phyloP scores from a whole-genome alignment of 2,113 vertebrate genomes.

The Datnioides undecimradiatus region DNA sequence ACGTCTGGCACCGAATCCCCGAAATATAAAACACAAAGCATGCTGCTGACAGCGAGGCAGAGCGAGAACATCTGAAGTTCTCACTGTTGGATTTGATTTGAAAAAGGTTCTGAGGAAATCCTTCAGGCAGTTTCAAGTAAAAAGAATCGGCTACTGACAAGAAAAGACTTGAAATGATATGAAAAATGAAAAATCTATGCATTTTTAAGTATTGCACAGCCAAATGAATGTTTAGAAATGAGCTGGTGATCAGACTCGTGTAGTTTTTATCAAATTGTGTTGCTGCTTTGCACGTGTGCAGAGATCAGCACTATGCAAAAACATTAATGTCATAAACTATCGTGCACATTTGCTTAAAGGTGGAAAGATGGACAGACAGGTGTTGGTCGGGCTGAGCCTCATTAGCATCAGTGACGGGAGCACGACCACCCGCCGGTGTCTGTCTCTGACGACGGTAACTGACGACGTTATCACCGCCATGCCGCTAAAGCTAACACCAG shows the following conservation, averaged over 20 bases:
- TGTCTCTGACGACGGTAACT: too few species aligned
- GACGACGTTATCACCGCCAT: background rate
- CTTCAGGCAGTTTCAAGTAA: background rate
- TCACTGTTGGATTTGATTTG: background rate
- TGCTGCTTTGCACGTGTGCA: too few species aligned
- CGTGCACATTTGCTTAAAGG: too few species aligned
- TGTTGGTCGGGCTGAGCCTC: background rate
- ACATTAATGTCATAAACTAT: too few species aligned
- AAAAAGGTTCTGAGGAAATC: background rate
- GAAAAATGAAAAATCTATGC: too few species aligned
- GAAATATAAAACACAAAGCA: background rate
- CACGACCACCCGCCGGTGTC: background rate
- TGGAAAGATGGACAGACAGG: background rate
- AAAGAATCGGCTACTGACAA: background rate
- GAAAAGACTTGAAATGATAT: too few species aligned
- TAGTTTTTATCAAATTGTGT: too few species aligned
- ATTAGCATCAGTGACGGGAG: background rate
- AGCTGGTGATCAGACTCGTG: too few species aligned
- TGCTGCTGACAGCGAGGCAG: background rate
- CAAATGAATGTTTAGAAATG: too few species aligned
- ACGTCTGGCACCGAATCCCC: background rate
- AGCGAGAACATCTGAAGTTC: background rate
- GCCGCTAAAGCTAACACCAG: too few species aligned
- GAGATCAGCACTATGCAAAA: too few species aligned
- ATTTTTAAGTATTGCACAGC: too few species aligned